These are phyloP conservation scores for Tragelaphus strepsiceros DNA, from an alignment of 2,113 vertebrate species.

Conservation along the genomic window DNA sequence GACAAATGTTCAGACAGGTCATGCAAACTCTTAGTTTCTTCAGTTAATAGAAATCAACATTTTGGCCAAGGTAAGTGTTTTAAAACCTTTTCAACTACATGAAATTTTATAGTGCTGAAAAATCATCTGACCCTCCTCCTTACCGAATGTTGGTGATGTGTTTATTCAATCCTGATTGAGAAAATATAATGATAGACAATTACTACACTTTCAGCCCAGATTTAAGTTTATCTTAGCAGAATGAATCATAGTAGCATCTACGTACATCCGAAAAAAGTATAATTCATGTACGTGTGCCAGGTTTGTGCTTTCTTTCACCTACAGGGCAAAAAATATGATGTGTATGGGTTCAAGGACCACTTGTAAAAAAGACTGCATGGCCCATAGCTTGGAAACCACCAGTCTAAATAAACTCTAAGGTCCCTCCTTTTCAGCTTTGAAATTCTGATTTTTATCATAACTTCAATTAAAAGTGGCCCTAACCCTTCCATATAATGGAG, in stretches of 20 bases:
- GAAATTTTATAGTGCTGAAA: background rate
- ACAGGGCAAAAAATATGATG: background rate
- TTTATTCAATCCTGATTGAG: background rate
- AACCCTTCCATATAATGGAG: background rate
- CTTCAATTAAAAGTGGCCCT: background rate
- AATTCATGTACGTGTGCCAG: background rate
- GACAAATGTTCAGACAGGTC: background rate
- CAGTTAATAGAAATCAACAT: background rate
- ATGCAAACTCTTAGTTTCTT: background rate
- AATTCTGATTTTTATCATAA: conserved; percentile 3
- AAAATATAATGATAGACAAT: background rate
- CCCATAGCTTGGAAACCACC: background rate
- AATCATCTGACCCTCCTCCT: background rate
- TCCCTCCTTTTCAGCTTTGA: background rate
- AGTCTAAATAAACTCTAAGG: background rate
- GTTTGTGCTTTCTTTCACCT: background rate
- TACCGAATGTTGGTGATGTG: background rate
- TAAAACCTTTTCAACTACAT: background rate
- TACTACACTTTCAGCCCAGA: background rate
- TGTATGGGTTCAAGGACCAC: background rate
- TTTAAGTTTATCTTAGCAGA: background rate
- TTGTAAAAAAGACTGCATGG: background rate
- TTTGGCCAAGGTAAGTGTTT: background rate
- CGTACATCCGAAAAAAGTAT: background rate
- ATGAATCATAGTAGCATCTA: background rate